phyloP scores from a whole-genome alignment of 2,797 vertebrate genomes.

The Gorsachius magnificus region DNA sequence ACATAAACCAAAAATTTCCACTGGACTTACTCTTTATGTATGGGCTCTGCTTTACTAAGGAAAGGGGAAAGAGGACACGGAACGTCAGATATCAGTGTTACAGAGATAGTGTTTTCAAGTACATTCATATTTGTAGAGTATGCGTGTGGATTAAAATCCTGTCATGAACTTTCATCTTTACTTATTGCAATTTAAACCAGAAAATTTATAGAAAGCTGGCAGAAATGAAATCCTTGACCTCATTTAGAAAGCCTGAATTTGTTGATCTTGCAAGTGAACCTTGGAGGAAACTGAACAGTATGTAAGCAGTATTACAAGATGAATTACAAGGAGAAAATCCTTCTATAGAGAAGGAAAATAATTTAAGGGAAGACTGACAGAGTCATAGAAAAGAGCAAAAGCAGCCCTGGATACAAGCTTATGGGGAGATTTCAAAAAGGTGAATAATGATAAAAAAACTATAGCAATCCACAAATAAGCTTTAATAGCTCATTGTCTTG shows the following conservation, averaged over 20 bases:
- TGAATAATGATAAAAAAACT: neutral
- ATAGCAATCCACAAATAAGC: neutral
- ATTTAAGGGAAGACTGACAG: neutral
- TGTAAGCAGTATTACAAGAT: neutral
- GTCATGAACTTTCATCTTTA: neutral
- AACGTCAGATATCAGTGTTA: neutral
- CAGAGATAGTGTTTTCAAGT: neutral
- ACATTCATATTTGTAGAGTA: neutral
- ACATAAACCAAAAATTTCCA: neutral
- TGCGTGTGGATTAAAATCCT: neutral
- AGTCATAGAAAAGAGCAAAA: neutral
- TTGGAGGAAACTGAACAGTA: neutral
- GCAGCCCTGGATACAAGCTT: neutral
- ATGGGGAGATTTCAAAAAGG: neutral
- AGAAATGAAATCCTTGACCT: neutral
- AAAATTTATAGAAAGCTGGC: neutral
- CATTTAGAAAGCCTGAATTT: neutral
- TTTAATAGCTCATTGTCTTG: neutral
- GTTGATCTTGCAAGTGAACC: neutral
- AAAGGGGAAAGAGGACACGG: neutral
- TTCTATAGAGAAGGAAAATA: neutral
- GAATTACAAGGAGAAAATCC: neutral
- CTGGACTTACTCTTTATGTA: neutral
- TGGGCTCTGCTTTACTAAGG: neutral
- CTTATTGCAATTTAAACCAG: neutral